These are phyloP conservation scores for Tenthredo scrophulariae DNA, from an alignment of 2,888 invertebrate genomes.

Conservation along the genomic window DNA sequence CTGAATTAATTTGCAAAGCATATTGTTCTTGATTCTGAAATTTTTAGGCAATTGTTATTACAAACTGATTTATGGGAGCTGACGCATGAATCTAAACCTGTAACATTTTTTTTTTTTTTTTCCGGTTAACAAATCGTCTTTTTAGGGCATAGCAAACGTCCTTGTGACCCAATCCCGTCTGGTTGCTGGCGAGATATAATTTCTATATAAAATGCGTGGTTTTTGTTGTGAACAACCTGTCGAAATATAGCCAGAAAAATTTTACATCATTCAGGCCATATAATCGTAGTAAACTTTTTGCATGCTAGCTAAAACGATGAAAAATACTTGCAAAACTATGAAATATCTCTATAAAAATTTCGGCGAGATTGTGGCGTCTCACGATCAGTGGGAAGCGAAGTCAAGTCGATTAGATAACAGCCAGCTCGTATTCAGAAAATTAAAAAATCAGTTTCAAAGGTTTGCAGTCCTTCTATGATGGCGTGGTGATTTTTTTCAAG, in stretches of 20 bases:
- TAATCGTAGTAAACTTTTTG: neutral
- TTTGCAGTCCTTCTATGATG: neutral
- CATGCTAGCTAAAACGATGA: neutral
- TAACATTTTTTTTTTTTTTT: conserved; percentile 14
- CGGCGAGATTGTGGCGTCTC: neutral
- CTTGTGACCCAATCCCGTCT: neutral
- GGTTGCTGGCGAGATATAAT: neutral
- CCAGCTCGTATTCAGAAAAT: neutral
- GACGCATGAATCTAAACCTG: neutral
- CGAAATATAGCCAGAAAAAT: conserved; percentile 12
- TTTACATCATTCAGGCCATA: conserved; percentile 23
- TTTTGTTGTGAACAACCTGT: neutral
- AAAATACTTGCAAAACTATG: conserved; percentile 6
- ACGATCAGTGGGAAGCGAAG: neutral
- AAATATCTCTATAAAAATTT: conserved; percentile 7
- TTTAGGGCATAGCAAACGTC: conserved; percentile 1
- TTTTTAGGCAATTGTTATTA: neutral
- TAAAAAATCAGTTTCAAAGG: neutral
- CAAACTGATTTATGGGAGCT: neutral
- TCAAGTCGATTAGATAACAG: neutral
- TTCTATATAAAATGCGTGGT: conserved; percentile 11
- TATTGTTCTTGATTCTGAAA: neutral
- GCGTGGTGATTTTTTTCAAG: neutral
- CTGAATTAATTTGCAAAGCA: neutral
- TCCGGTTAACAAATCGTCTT: conserved; percentile 18